Evolutionary conservation across 1,140 invertebrate genomes (phyloP), one percentile per base, ranked within the genome.

Genomic region (Drosophila obscura): DNA sequence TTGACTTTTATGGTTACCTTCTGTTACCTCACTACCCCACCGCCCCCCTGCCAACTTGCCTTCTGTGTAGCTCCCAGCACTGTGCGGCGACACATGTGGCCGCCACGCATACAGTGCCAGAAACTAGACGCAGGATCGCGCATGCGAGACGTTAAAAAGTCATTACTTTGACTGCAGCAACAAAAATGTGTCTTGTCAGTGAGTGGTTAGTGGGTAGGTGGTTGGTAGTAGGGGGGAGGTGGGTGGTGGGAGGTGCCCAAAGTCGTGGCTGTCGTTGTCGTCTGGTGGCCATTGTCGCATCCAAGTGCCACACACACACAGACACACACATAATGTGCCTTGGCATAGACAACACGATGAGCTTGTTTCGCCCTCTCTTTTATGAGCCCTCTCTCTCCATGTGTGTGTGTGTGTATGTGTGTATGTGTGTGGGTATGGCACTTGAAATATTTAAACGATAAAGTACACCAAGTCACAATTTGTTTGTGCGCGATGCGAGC

Each of bases 391-490:
- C 22, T 51, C 35, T 51, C 0, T 60, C 19, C 43, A 22, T 48
- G 57, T 48, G 31, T 65, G 60, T 51, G 69, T 73, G 57, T 51
- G 69, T 73, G 57, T n/a, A n/a, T n/a, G n/a, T 48, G 57, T 48
- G 31, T 65, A 56, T 48, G 31, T 65, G 60, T 51, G 69, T 73
- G 57, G 62, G 63, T 57, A 52, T 60, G 59, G 46, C 61, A 87
- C 82, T 85, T 73, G 73, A 85, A 85, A 81, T 85, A 87, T 85
- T 85, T 85, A 85, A 87, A 61, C 82, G 82, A 77, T 84, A 84
- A 84, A 80, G 67, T 64, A 80, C 55, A 68, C 41, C 60, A 56
- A 59, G 58, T 52, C 56, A 49, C 59, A 16, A 8, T 24, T 45
- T 56, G 68, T 15, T 15, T 45, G 35, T 68, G 46, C 45, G 19